Base-by-base conservation (phyloP, 2,113 vertebrate species). In the Chionis minor region DNA sequence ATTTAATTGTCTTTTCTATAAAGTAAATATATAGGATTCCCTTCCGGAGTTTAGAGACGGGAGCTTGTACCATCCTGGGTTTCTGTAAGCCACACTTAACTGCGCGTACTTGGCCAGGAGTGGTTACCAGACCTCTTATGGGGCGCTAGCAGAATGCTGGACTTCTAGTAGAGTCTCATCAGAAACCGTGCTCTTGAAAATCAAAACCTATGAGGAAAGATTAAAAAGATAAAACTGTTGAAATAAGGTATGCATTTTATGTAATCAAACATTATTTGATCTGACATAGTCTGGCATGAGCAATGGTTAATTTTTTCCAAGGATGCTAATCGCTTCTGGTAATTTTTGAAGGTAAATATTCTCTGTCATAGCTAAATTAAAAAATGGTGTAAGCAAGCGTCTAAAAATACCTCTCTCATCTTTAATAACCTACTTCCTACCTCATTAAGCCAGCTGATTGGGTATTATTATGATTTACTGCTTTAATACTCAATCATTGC, bases 401-500 rank as follows among this genome's bases (percentile, higher is more conserved):
- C 94, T 97, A 94, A 96, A 97, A 98, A 94, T 86, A 95, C 45
- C 65, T 92, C 83, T 83, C 79, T 94, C 65, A 89, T 94, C 58
- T 96, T 90, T 86, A 84, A 96, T 94, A 93, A 80, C 74, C 74
- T 84, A 75, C 96, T 97, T 95, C 84, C 87, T 69, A 66, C 89
- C 74, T 97, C 92, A 95, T 97, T 97, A 97, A 96, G 90, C 84
- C 72, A 90, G 72, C 32, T 91, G 94, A 97, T 92, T 93, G 81
- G 65, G 71, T 96, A 91, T 65, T 90, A 79, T 9, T 54, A 87
- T 96, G 94, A 97, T 94, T 97, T 98, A 96, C 62, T 90, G 63
- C 75, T 72, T 82, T 73, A 66, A 58, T 88, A 91, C 86, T 82
- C 86, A 22, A 3, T 77, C 66, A 82, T 79, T 90, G 38, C 73